Base-by-base conservation (phyloP, 2,888 invertebrate species). In the Philereme transversata region DNA sequence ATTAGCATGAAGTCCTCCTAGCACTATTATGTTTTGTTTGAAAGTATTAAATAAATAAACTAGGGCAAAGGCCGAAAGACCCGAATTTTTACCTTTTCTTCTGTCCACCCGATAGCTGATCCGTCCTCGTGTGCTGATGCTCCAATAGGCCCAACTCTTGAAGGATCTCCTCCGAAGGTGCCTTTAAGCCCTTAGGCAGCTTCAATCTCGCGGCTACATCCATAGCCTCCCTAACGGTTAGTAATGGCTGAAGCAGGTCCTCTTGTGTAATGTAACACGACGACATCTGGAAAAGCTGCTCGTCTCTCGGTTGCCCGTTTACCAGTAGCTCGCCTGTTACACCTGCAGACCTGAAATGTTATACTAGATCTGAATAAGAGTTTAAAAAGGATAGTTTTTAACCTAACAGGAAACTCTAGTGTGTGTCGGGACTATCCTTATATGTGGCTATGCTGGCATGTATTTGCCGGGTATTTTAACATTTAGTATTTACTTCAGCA, bases 231-330 rank as follows among this genome's bases (percentile, higher is more conserved):
- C 91, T 82, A 0, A 96, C 95, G 0, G 96, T 95, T 5, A 97
- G 92, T 68, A 96, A 90, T 0, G 96, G 95, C 74, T 96, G 95
- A 33, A 96, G 93, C 33, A 95, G 88, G 76, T 96, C 95, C 65
- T 96, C 95, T 79, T 97, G 97, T 69, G 96, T 96, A 73, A 97
- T 97, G 87, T 97, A 97, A 77, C 96, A 96, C 5, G 96, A 96
- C 70, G 94, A 93, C 74, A 94, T 95, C 68, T 95, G 93, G 85
- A 96, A 96, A 63, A 86, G 84, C 4, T 94, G 89, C 77, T 95
- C 93, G 75, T 96, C 94, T 35, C 96, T 90, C 0, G 86, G 84
- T 66, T 93, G 88, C 4, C 94, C 94, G 73, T 96, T 96, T n/a
- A 96, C 94, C 67, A 94, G 85, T 22, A 97, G 93, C 47, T 93